Base-by-base conservation (phyloP, 1,140 invertebrate species). In the Protaetia brevitarsis region DNA sequence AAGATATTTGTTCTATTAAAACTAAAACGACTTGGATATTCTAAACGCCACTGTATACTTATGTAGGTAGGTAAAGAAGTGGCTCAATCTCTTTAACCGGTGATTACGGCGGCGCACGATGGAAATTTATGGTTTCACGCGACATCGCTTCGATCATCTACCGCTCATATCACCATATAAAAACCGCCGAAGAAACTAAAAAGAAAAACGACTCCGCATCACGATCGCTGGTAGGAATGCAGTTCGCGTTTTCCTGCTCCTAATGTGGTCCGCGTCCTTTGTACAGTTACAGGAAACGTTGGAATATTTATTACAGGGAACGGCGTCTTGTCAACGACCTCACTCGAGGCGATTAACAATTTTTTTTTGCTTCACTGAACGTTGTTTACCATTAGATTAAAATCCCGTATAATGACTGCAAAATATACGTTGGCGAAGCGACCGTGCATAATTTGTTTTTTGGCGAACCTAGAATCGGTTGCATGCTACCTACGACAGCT, bases 221-320 rank as follows among this genome's bases (percentile, higher is more conserved):
- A 23, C 2, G 41, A 51, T 23, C 41, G n/a, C n/a, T n/a, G 41
- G 19, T 19, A 51, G 16, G 41, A 51, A 51, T 41, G 37, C 37
- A 41, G 37, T 41, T 41, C n/a, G 37, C 37, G 37, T 41, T 51
- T 51, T 51, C 41, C 41, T 51, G 41, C 41, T 51, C 41, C 41
- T 51, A 51, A 51, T 51, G 41, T 23, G 16, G 19, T 51, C 19
- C 41, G 41, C 19, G 41, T 51, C 41, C 41, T 51, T 51, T 51
- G 41, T 51, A 51, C 41, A 51, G 41, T 51, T 51, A 51, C 11
- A 51, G 41, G 41, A 23, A 51, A 51, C 19, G 21, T 51, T 23
- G 41, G 41, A 51, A 51, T 51, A 51, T 51, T 51, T 51, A 51
- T 51, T 51, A 8, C 19, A 23, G 19, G 21, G 41, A 51, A 16